Percentiles rank a stretch among this genome's conserved stretches.
These are phyloP conservation scores for Macrosiphum euphorbiae DNA, from an alignment of 2,888 invertebrate species.

Conservation along the genomic window DNA sequence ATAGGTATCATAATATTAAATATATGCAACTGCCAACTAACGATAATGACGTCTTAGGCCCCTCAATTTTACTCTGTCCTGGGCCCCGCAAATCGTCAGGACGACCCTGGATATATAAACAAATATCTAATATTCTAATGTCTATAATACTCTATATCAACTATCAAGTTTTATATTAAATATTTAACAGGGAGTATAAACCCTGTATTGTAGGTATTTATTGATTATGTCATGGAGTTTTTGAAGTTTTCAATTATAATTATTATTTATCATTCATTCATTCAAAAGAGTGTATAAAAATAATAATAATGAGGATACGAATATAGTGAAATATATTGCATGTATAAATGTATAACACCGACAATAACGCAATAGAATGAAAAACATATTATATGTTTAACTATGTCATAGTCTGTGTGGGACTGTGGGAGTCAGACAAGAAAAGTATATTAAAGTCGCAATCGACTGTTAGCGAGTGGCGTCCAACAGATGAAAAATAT, in stretches of 20 bases:
- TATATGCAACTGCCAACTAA: too few relatives aligned
- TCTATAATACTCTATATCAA: background rate
- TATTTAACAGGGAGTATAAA: background rate
- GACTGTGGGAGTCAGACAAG: background rate
- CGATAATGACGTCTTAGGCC: too few relatives aligned
- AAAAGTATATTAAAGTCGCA: background rate
- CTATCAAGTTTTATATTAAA: background rate
- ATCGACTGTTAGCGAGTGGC: background rate
- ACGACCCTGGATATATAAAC: background rate
- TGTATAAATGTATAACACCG: background rate
- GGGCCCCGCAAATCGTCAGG: too few relatives aligned
- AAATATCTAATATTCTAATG: too few relatives aligned
- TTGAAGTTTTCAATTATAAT: background rate
- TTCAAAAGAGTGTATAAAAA: background rate
- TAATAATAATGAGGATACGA: background rate
- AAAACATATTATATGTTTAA: background rate
- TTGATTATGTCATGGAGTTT: background rate
- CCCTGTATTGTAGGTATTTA: background rate
- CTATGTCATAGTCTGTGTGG: background rate
- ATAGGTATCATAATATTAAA: too few relatives aligned
- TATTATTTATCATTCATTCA: background rate
- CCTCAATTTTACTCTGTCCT: too few relatives aligned
- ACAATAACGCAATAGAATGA: background rate
- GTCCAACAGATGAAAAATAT: background rate
- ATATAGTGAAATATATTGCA: background rate